Evolutionary conservation across 2,113 vertebrate genomes (phyloP).

Genomic region (Pteropus alecto): DNA sequence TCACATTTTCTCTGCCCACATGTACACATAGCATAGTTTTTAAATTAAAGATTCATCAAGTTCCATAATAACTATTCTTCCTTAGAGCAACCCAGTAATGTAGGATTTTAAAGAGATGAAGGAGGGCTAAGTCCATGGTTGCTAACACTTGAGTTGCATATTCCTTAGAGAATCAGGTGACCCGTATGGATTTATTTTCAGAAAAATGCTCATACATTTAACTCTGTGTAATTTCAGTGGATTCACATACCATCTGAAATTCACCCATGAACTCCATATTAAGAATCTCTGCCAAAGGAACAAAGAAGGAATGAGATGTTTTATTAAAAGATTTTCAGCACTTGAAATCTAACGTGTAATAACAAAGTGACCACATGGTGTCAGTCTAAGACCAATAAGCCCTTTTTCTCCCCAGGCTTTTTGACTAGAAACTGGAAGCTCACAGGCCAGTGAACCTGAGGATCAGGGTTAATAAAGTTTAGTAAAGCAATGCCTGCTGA

Average conservation of each 20-base stretch:
- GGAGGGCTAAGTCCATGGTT: too few relatives aligned
- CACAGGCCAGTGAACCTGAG: background rate
- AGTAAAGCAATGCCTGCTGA: background rate
- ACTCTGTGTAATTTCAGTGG: background rate
- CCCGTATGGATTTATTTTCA: background rate
- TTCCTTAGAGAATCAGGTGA: background rate
- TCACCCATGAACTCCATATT: background rate
- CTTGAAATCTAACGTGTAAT: background rate
- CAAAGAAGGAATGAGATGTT: background rate
- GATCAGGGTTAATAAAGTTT: background rate
- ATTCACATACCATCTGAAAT: background rate
- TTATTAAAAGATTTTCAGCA: background rate
- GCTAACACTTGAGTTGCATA: background rate
- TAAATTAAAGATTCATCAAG: background rate
- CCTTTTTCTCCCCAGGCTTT: background rate
- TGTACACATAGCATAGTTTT: background rate
- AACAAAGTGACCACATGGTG: constrained; percentile 76
- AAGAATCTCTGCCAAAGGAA: background rate
- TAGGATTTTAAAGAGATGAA: background rate
- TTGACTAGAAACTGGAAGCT: too few relatives aligned
- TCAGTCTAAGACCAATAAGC: constrained; percentile 62
- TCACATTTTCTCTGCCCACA: background rate
- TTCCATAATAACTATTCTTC: background rate
- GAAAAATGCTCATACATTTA: background rate
- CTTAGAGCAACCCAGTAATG: background rate